phyloP scores from a whole-genome alignment of 2,797 vertebrate species.

The Lacerta viridis region DNA sequence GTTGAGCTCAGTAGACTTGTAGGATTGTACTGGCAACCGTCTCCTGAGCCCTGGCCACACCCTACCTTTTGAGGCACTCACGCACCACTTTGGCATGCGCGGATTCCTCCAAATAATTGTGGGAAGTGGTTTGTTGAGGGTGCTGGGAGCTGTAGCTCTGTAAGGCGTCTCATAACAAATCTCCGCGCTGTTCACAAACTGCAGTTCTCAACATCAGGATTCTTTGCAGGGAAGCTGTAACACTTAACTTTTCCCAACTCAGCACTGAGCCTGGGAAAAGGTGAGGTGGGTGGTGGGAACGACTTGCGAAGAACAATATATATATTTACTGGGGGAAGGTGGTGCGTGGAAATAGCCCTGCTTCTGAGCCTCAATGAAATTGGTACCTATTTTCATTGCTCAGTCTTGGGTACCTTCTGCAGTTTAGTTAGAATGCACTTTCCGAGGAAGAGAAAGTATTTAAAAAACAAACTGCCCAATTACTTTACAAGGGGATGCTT shows the following conservation, averaged over 20 bases:
- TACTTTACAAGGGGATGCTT: slow-evolving; percentile 14
- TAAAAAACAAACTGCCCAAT: not conserved
- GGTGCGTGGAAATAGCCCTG: not conserved
- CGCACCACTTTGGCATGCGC: no score
- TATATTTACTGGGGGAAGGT: not conserved
- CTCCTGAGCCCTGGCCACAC: no score
- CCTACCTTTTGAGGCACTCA: no score
- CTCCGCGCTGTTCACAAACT: no score
- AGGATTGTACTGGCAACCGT: no score
- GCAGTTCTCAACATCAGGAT: no score
- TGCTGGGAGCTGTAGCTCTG: no score
- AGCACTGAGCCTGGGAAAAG: not conserved
- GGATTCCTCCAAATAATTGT: no score
- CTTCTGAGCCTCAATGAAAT: not conserved
- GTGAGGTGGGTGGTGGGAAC: not conserved
- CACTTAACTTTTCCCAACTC: not conserved
- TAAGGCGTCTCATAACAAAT: no score
- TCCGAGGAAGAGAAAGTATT: not conserved
- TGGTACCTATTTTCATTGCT: not conserved
- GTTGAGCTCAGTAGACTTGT: no score
- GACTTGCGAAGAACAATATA: not conserved
- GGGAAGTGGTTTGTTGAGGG: no score
- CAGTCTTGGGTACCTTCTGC: not conserved
- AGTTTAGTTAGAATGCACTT: not conserved
- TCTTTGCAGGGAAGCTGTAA: no score